Base-by-base conservation (phyloP, 2,888 invertebrate genomes). In the Zonitis immaculata region DNA sequence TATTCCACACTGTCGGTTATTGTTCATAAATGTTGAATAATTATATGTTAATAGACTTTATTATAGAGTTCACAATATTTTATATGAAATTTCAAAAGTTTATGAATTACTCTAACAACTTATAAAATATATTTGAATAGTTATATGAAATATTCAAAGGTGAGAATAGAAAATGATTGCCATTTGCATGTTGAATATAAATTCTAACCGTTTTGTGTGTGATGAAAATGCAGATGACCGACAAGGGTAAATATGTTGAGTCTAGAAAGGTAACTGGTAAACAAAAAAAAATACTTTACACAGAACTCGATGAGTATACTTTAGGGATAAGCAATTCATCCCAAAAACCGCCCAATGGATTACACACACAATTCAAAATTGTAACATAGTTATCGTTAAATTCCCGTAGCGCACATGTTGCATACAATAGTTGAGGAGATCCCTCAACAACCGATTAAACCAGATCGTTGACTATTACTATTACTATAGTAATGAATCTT, bases 341-440 rank as follows among this genome's bases (percentile, higher is more conserved):
- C n/a, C n/a, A 6, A 25, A 25, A 7, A 32, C 32, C 27, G 27
- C 27, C 27, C 11, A 25, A 25, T 6, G 11, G 27, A 27, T 11
- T 27, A 32, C 2, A n/a, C n/a, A n/a, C n/a, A n/a, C n/a, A n/a
- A n/a, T n/a, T n/a, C n/a, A n/a, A n/a, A n/a, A n/a, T n/a, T n/a
- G n/a, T n/a, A n/a, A n/a, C n/a, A n/a, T n/a, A n/a, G n/a, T n/a
- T n/a, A n/a, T n/a, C n/a, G n/a, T n/a, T n/a, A n/a, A 61, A 60
- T 62, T 61, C 59, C 59, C 57, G 35, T 49, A 39, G 57, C 59
- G 62, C 64, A 65, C 62, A 63, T 63, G 64, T 67, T 66, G 63
- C 63, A 61, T 56, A 52, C 57, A n/a, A n/a, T 27, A 44, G 49
- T 57, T 54, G 53, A 54, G 52, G 54, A n/a, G n/a, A n/a, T n/a